Evolutionary conservation across 2,888 invertebrate genomes (phyloP), one percentile per base, ranked within the genome.

Genomic region (Pecten maximus): DNA sequence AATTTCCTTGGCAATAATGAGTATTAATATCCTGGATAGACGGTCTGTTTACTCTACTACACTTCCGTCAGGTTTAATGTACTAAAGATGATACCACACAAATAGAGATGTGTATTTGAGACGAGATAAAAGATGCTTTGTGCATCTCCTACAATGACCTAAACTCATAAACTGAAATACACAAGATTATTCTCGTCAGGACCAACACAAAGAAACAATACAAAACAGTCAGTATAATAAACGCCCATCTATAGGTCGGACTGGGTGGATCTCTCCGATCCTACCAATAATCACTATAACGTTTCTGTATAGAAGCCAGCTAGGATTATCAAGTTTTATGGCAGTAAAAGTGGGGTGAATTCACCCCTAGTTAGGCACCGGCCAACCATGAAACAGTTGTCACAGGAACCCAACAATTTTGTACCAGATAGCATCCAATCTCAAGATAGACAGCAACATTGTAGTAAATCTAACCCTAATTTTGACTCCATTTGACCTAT

Each of bases 301-400:
- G 74, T 74, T 74, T 74, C 8, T 74, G 74, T 74, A 28, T 0
- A 74, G 35, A 74, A 35, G 74, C 44, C 44, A 44, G 44, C 74
- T 74, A 23, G 74, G 74, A 74, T 74, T 74, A 74, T 74, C 74
- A 74, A 74, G 74, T 74, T 74, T 74, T 28, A 74, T 74, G 74
- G 74, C 74, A 74, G 74, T 28, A 74, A 74, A 74, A 74, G 28
- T 74, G 74, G 74, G 74, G 74, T 35, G 74, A 74, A 35, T 74
- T 74, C 74, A 35, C 28, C 74, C 74, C 74, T 35, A 74, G 23
- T 74, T 74, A 74, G 35, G 74, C 74, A 74, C 28, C 28, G 10
- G 35, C 74, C 74, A 74, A 74, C 74, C 74, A 15, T 74, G 74
- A 74, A 74, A 74, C 28, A 74, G 74, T 74, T 74, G 74, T 74